Percentiles rank a stretch among this genome's conserved stretches.
phyloP scores from a whole-genome alignment of 2,888 invertebrate species.

The Ceramica pisi region DNA sequence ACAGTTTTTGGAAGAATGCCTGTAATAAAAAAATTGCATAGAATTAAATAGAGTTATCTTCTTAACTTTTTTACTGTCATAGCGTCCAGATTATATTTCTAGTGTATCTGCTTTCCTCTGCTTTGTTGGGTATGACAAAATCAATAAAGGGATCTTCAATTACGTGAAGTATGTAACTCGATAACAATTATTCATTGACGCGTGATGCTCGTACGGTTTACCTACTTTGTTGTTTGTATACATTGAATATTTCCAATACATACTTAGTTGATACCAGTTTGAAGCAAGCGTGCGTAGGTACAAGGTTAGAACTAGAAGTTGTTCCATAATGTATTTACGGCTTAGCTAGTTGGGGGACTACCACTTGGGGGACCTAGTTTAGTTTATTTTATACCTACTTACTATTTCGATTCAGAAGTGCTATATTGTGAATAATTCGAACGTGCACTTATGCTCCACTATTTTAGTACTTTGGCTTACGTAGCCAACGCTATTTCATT shows the following conservation, averaged over 20 bases:
- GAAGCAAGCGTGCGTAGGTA: slow-evolving; percentile 4
- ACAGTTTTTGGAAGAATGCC: neutral
- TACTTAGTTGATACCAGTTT: slow-evolving; percentile 29
- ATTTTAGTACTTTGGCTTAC: too few relatives aligned
- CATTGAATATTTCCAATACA: slow-evolving; percentile 35
- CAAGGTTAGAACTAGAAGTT: slow-evolving; percentile 53
- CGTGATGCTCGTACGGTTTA: slow-evolving; percentile 36
- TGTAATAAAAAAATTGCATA: neutral
- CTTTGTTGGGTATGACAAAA: slow-evolving; percentile 51
- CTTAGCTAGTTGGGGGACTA: neutral
- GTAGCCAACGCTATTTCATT: neutral
- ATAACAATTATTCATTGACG: slow-evolving; percentile 48
- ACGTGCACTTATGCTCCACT: neutral
- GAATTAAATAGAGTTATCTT: too few relatives aligned
- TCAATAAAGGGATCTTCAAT: slow-evolving; percentile 39
- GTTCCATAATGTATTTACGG: slow-evolving; percentile 13
- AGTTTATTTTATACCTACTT: neutral
- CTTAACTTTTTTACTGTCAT: neutral
- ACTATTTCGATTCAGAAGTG: neutral
- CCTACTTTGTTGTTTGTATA: slow-evolving; percentile 11
- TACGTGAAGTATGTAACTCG: slow-evolving; percentile 50
- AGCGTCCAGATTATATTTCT: slow-evolving; percentile 21
- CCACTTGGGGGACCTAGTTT: neutral
- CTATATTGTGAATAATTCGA: neutral
- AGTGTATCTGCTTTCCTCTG: slow-evolving; percentile 40